Percentiles rank a stretch among this genome's conserved stretches.
Conservation (phyloP, 2,888 invertebrate species). For the Phania funesta region DNA sequence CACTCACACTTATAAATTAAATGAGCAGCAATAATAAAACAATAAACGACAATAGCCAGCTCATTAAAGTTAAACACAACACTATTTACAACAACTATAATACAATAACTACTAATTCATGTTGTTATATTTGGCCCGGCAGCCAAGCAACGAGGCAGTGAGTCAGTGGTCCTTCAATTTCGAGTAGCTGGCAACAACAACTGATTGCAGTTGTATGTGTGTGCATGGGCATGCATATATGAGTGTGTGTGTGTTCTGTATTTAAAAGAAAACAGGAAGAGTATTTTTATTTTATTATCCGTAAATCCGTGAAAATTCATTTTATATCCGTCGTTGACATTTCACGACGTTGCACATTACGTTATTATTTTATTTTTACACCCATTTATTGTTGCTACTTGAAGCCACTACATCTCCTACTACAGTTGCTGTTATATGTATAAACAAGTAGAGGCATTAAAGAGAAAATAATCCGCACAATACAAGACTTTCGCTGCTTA, state of each 20-base stretch:
- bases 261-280: conserved; percentile 59
- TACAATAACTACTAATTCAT: not conserved
- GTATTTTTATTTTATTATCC: conserved; percentile 72
- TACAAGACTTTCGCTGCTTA: not conserved
- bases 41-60: conserved; percentile 44
- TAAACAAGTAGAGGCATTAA: not conserved
- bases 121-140: not conserved
- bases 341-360: conserved; percentile 68
- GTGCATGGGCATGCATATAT: not conserved
- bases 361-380: conserved; percentile 54
- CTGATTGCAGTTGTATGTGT: not conserved
- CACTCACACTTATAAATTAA: not conserved
- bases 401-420: not conserved
- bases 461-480: conserved; percentile 4
- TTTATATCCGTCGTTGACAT: conserved; percentile 74
- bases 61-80: conserved; percentile 52
- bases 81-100: not conserved
- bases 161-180: conserved; percentile 14
- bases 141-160: not conserved
- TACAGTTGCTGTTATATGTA: not conserved
- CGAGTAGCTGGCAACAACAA: conserved; percentile 17
- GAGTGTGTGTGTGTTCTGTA: not conserved
- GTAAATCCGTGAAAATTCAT: conserved; percentile 75
- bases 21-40: conserved; percentile 25
- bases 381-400: conserved; percentile 48